Percentiles rank a stretch among this genome's conserved stretches.
Conservation (phyloP, 2,888 invertebrate genomes). For the Catocala nupta region DNA sequence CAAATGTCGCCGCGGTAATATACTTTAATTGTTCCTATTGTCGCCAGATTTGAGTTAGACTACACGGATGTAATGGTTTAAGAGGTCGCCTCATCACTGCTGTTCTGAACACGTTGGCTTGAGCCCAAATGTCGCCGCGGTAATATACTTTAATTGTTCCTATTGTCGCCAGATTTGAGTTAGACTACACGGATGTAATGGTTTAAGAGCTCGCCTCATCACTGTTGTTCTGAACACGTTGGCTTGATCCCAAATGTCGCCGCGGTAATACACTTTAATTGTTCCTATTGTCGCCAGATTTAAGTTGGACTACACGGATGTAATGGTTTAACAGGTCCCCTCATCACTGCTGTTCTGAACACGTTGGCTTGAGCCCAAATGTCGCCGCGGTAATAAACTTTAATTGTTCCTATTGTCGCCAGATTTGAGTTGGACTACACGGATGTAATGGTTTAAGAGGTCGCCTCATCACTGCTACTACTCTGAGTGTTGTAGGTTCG, state of each 20-base stretch:
- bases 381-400: conserved; percentile 20
- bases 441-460: too few relatives aligned
- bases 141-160: conserved; percentile 29
- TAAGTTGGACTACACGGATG: too few relatives aligned
- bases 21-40: conserved; percentile 27
- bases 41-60: conserved; percentile 6
- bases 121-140: conserved; percentile 9
- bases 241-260: conserved; percentile 10
- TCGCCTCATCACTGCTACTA: too few relatives aligned
- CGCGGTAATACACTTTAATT: conserved; percentile 28
- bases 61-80: too few relatives aligned
- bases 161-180: conserved; percentile 12
- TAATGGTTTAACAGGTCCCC: too few relatives aligned
- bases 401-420: conserved; percentile 22
- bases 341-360: conserved; percentile 13
- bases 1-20: conserved; percentile 14
- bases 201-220: too few relatives aligned
- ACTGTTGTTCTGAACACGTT: conserved; percentile 16
- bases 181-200: too few relatives aligned
- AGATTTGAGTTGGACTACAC: conserved; percentile 1
- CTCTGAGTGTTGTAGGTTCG: too few relatives aligned
- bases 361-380: conserved; percentile 15
- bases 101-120: conserved; percentile 14
- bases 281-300: conserved; percentile 15
- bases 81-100: too few relatives aligned